Percentiles rank a stretch among this genome's conserved stretches.
Evolutionary conservation across 2,797 vertebrate genomes (phyloP).

Genomic region (Bradypodion pumilum): DNA sequence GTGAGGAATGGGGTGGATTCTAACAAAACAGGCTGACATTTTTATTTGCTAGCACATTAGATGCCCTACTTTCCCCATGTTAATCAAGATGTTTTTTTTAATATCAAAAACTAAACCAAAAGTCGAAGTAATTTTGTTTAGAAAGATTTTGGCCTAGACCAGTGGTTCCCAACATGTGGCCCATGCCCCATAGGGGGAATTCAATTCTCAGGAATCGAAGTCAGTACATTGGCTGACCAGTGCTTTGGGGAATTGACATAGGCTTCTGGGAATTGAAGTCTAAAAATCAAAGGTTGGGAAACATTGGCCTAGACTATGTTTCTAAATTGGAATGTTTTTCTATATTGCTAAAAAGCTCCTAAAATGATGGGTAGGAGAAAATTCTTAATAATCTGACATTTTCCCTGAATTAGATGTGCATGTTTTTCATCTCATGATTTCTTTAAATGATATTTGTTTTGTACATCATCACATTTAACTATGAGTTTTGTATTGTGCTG

Average conservation of each 20-base stretch:
- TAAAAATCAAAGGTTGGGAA: too few relatives aligned
- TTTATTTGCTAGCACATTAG: constrained; percentile 48
- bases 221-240: too few relatives aligned
- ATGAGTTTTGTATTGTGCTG: neutral
- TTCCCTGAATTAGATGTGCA: neutral
- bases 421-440: neutral
- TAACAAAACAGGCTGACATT: constrained; percentile 37
- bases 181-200: too few relatives aligned
- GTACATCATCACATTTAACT: neutral
- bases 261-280: too few relatives aligned
- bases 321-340: constrained; percentile 8
- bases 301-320: neutral
- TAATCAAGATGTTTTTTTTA: constrained; percentile 5
- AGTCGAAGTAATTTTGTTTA: constrained; percentile 20
- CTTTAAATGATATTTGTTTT: too few relatives aligned
- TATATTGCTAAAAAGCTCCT: neutral
- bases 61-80: constrained; percentile 30
- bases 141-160: neutral
- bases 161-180: too few relatives aligned
- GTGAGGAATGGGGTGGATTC: constrained; percentile 37
- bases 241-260: too few relatives aligned
- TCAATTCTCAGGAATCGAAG: too few relatives aligned
- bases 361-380: neutral
- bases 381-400: neutral
- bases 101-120: constrained; percentile 10